Base-by-base conservation (phyloP, 37 sponge, comb jelly and placozoan species). In the Haliclona indistincta region DNA sequence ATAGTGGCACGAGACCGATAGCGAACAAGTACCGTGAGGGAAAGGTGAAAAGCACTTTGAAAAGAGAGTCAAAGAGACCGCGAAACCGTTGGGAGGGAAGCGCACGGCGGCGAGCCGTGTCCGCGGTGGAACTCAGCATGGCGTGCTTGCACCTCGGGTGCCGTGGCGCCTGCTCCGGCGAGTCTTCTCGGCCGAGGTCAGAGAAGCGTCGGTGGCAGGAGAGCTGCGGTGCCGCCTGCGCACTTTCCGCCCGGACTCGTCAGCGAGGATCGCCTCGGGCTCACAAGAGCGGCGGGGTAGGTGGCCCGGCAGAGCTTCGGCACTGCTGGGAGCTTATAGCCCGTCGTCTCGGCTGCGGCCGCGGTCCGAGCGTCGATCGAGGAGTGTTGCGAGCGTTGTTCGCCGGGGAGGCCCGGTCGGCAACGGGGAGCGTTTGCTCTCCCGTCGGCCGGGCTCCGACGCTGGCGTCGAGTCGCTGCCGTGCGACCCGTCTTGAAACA, bases 1-100 rank as follows among this genome's bases (percentile, higher is more conserved):
- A 71, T 72, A 81, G 3, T 28, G 49, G 76, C 70, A 60, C 71
- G 84, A 83, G 84, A 75, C 84, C 76, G 84, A 83, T 83, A 83
- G 84, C 70, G 75, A 76, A 88, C 75, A 88, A 77, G 85, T 84
- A 76, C 77, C 71, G 66, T 69, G 85, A 84, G 71, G 78, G 77
- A 76, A 76, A 76, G 84, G 73, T 88, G 89, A 88, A 88, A 88
- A 88, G 84, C 63, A 83, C 84, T 88, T 83, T 88, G 89, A 77
- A 88, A 81, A 87, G 88, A 87, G 82, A 80, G 87, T 86, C 60
- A 80, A 85, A 86, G 10, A 86, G 87, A 49, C 25, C 87, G 87
- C 64, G 87, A 87, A 87, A 75, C 88, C 82, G 88, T 81, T 76
- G 45, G 74, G 45, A 87, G 82, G 89, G 88, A 74, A 81, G 66